Conservation (phyloP, 2,888 invertebrate genomes). For the Adineta ricciae region DNA sequence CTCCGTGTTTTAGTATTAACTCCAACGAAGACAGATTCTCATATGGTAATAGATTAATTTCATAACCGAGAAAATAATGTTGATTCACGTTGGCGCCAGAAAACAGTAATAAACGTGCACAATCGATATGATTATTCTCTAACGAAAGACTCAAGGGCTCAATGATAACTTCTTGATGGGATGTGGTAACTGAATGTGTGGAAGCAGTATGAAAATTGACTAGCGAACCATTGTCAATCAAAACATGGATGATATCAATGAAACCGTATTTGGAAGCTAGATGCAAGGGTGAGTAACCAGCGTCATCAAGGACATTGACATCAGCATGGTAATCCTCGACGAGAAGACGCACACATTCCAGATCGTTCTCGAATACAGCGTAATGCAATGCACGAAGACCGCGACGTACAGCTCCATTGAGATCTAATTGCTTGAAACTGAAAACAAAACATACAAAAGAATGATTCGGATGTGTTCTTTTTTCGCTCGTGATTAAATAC, state of each 20-base stretch:
- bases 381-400: conserved; percentile 80
- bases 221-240: conserved; percentile 67
- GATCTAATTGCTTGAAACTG: conserved; percentile 44
- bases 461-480: too few relatives aligned
- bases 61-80: conserved; percentile 78
- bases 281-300: conserved; percentile 80
- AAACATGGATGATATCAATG: conserved; percentile 53
- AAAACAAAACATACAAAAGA: too few relatives aligned
- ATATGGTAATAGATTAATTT: conserved; percentile 72
- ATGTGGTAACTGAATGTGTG: conserved; percentile 22
- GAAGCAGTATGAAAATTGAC: conserved; percentile 58
- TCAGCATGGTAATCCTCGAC: conserved; percentile 58
- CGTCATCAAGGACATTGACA: conserved; percentile 63
- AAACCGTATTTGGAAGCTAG: conserved; percentile 77
- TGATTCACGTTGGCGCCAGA: conserved; percentile 80
- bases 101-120: conserved; percentile 61
- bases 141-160: conserved; percentile 77
- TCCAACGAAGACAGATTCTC: conserved; percentile 69
- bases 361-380: conserved; percentile 72
- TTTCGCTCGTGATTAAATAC: not conserved
- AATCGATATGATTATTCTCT: conserved; percentile 67
- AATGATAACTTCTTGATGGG: conserved; percentile 52
- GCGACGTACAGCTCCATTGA: conserved; percentile 69
- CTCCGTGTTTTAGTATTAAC: conserved; percentile 70
- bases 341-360: conserved; percentile 67